Evolutionary conservation across 2,797 vertebrate genomes (phyloP).

Genomic region (Toxotes lorentzi): DNA sequence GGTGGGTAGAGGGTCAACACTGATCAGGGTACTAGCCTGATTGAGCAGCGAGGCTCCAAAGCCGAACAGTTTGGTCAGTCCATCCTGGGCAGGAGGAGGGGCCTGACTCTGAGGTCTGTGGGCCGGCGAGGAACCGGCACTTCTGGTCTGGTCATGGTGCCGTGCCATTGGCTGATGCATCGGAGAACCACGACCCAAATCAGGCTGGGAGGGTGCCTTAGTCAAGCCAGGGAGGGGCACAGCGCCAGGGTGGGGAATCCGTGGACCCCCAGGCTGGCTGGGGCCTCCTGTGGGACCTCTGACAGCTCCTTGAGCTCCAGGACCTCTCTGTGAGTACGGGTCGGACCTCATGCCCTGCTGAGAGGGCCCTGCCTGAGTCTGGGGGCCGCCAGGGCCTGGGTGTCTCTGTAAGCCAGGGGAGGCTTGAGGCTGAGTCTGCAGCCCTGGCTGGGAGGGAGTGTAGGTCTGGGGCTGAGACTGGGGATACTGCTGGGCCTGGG

Average conservation of each 20-base stretch:
- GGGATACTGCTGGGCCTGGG: constrained; percentile 64
- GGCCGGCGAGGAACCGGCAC: constrained; percentile 85
- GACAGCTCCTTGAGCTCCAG: constrained; percentile 66
- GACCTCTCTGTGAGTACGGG: constrained; percentile 77
- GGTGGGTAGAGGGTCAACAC: constrained; percentile 90
- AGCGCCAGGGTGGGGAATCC: constrained; percentile 85
- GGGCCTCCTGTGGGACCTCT: constrained; percentile 63
- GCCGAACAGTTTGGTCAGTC: constrained; percentile 97
- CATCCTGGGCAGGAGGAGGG: constrained; percentile 90
- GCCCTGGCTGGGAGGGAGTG: constrained; percentile 55
- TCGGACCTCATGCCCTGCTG: constrained; percentile 77
- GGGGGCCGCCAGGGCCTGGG: constrained; percentile 52
- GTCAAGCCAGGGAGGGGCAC: constrained; percentile 86
- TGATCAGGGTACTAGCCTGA: constrained; percentile 97
- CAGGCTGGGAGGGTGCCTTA: constrained; percentile 89
- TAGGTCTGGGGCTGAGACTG: constrained; percentile 66
- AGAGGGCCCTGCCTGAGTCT: constrained; percentile 68
- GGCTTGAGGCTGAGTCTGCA: constrained; percentile 70
- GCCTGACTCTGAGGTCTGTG: constrained; percentile 82
- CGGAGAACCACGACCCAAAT: constrained; percentile 86
- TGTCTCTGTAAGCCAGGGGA: constrained; percentile 79
- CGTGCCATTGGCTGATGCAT: constrained; percentile 85
- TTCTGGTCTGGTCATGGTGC: constrained; percentile 87
- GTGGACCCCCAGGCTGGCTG: constrained; percentile 76
- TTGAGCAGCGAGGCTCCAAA: constrained; percentile 96